Conservation (phyloP, 2,888 invertebrate genomes). For the Epistrophe grossulariae region DNA sequence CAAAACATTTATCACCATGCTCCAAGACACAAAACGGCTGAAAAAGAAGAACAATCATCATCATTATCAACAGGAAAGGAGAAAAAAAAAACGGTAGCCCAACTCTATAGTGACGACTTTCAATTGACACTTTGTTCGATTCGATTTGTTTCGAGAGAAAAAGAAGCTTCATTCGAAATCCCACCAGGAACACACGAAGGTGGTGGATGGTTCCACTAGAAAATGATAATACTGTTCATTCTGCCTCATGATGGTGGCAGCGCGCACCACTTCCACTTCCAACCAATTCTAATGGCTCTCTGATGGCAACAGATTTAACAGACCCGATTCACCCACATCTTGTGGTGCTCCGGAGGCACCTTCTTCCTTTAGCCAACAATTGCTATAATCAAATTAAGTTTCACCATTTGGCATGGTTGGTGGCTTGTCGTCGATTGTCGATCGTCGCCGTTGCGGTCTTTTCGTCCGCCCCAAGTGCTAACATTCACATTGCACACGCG, state of each 20-base stretch:
- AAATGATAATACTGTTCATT: conserved; percentile 52
- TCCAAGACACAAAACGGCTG: background rate
- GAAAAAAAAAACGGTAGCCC: conserved; percentile 55
- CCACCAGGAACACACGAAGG: conserved; percentile 6
- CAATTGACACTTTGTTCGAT: conserved; percentile 65
- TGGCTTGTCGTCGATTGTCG: conserved; percentile 1
- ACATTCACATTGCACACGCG: conserved; percentile 57
- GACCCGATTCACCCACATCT: conserved; percentile 54
- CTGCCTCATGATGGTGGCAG: conserved; percentile 21
- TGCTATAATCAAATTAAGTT: conserved; percentile 71
- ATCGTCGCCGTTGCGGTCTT: background rate
- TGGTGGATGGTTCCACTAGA: conserved; percentile 1
- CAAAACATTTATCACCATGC: conserved; percentile 51
- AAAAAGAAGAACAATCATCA: conserved; percentile 20
- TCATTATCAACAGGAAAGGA: background rate
- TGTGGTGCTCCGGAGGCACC: conserved; percentile 16
- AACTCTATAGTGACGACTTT: conserved; percentile 42
- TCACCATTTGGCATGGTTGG: conserved; percentile 64
- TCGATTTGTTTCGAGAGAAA: conserved; percentile 37
- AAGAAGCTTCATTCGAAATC: conserved; percentile 10
- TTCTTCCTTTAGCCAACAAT: conserved; percentile 33
- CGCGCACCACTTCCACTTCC: conserved; percentile 24
- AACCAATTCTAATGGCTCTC: conserved; percentile 51
- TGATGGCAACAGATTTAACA: conserved; percentile 18
- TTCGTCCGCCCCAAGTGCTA: conserved; percentile 35